Conservation (phyloP, 2,113 vertebrate species). For the Chionis minor region DNA sequence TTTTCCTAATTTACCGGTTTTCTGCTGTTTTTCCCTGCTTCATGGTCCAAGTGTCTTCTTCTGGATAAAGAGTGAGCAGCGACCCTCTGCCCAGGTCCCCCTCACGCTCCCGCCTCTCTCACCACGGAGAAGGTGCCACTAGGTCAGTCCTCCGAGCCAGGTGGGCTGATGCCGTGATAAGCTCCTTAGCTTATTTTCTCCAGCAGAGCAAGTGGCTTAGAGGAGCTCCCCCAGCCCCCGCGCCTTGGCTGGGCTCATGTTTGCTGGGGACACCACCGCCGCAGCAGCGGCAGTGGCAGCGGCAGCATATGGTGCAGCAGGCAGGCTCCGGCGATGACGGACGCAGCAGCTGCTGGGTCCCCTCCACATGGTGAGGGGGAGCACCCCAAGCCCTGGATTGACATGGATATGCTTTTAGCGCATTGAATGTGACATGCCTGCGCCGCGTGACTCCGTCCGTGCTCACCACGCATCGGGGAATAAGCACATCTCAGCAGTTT, state of each 20-base stretch:
- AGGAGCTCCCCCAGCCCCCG: background rate
- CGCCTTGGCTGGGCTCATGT: background rate
- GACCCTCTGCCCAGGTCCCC: background rate
- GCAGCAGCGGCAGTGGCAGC: background rate
- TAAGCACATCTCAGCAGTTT: background rate
- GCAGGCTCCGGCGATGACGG: background rate
- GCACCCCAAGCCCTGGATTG: background rate
- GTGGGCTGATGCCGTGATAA: background rate
- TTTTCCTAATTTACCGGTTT: background rate
- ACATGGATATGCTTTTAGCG: background rate
- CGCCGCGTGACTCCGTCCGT: fast-evolving
- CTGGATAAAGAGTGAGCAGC: background rate
- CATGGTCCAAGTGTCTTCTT: background rate
- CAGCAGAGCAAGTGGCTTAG: constrained; percentile 15
- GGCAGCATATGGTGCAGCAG: background rate
- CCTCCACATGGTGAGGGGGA: background rate
- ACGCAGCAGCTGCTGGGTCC: background rate
- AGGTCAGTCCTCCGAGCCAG: background rate
- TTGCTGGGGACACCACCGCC: background rate
- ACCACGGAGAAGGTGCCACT: background rate
- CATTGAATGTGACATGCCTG: background rate
- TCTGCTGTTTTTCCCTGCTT: background rate
- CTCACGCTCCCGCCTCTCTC: background rate
- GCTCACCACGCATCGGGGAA: fast-evolving
- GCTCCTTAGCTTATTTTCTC: constrained; percentile 50